phyloP scores from a whole-genome alignment of 2,797 vertebrate genomes.

The Chiloscyllium punctatum region DNA sequence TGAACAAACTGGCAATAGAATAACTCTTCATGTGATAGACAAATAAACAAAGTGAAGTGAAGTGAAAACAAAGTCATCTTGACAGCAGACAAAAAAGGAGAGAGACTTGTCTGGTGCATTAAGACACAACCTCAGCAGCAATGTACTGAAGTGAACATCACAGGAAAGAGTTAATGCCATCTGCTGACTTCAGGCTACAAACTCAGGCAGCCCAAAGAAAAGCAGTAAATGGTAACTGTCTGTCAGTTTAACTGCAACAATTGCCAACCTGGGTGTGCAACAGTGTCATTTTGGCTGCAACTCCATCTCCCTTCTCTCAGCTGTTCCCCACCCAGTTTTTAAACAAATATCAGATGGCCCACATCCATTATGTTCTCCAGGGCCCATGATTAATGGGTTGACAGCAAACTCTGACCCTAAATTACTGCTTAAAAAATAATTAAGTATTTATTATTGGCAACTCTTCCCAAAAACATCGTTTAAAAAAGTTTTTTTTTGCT shows the following conservation, averaged over 20 bases:
- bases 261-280: background rate
- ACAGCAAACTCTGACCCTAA: background rate
- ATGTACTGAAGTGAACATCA: background rate
- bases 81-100: background rate
- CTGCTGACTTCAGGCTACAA: background rate
- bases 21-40: background rate
- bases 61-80: background rate
- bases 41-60: background rate
- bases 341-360: background rate
- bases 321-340: background rate
- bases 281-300: background rate
- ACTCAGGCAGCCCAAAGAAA: background rate
- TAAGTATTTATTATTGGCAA: background rate
- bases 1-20: background rate
- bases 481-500: background rate
- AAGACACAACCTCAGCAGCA: background rate
- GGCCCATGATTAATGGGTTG: background rate
- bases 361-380: background rate
- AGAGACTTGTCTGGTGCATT: background rate
- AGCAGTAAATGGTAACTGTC: background rate
- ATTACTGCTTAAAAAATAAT: background rate
- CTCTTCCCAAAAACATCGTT: background rate
- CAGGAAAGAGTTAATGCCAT: background rate
- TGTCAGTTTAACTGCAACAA: background rate
- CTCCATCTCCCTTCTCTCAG: background rate